Conservation (phyloP, 2,113 vertebrate genomes). For the Corvus hawaiiensis region DNA sequence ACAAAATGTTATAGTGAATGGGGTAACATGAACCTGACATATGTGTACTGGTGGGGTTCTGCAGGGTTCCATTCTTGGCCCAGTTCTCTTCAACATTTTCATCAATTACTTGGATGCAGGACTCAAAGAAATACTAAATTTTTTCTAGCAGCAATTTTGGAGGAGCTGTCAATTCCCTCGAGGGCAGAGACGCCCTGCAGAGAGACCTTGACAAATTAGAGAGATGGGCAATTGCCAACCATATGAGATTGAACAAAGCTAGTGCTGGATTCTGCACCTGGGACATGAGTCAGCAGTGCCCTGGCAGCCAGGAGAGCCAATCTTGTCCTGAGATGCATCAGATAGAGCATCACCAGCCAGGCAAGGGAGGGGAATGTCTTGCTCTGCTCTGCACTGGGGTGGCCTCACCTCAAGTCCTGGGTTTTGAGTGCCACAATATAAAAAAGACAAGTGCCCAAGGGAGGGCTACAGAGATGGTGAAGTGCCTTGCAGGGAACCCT, state of each 20-base stretch:
- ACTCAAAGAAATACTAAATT: not conserved
- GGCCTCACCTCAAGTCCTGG: not conserved
- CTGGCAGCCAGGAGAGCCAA: not conserved
- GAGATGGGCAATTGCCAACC: not conserved
- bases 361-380: not conserved
- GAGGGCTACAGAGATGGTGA: not conserved
- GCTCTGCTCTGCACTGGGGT: not conserved
- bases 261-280: not conserved
- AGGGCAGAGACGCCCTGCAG: not conserved
- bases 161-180: not conserved
- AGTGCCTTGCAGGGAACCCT: not conserved
- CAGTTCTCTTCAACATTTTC: not conserved
- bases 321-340: fast-evolving
- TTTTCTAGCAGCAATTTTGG: not conserved
- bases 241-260: not conserved
- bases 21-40: not conserved
- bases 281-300: not conserved
- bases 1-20: not conserved
- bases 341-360: fast-evolving
- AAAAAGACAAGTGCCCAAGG: not conserved
- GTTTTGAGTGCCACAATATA: not conserved
- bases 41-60: not conserved
- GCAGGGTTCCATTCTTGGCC: not conserved
- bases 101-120: not conserved
- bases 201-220: not conserved